These are phyloP conservation scores for Esox masquinongy DNA, from an alignment of 2,797 vertebrate species.

Conservation along the genomic window DNA sequence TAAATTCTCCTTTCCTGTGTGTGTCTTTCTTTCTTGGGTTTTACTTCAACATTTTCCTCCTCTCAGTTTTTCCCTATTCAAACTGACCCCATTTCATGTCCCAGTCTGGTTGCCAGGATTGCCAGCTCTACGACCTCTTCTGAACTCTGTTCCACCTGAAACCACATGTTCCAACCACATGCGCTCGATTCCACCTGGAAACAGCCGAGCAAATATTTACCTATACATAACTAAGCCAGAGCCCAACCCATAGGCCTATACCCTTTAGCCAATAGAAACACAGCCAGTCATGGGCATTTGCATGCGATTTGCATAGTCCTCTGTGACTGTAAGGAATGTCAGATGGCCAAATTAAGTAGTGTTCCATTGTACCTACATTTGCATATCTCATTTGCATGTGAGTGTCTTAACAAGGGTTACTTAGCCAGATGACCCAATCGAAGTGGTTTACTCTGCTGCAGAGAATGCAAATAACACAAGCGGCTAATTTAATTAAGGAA, in stretches of 20 bases:
- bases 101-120: background rate
- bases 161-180: conserved; percentile 22
- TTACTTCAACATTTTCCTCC: background rate
- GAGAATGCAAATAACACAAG: conserved; percentile 48
- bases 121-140: background rate
- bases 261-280: conserved; percentile 58
- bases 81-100: background rate
- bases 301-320: conserved; percentile 78
- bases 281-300: conserved; percentile 70
- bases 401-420: conserved; percentile 75
- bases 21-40: background rate
- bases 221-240: conserved; percentile 53
- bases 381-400: conserved; percentile 77
- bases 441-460: conserved; percentile 50
- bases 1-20: background rate
- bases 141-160: conserved; percentile 1
- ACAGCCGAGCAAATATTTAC: conserved; percentile 62
- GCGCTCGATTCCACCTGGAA: conserved; percentile 59
- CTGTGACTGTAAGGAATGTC: conserved; percentile 77
- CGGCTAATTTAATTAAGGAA: conserved; percentile 71
- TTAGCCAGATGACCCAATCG: conserved; percentile 69
- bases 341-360: conserved; percentile 81
- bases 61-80: background rate
- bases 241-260: conserved; percentile 44
- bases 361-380: conserved; percentile 75